phyloP scores from a whole-genome alignment of 64 coral and sea anemone species.

The Pachyseris speciosa region DNA sequence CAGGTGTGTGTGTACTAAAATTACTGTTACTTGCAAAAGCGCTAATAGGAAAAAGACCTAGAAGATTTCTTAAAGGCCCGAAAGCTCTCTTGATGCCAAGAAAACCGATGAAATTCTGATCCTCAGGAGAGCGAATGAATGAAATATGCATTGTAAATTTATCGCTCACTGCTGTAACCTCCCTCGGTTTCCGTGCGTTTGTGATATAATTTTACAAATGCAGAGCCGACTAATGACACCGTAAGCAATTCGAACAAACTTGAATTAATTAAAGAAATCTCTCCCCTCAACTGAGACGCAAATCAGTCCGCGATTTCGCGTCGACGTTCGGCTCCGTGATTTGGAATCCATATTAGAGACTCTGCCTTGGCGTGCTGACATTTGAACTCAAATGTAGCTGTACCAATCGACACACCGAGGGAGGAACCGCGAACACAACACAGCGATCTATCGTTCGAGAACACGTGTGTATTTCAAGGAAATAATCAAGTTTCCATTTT shows the following conservation, averaged over 20 bases:
- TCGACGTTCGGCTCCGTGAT: background rate
- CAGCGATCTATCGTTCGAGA: background rate
- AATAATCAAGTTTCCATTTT: background rate
- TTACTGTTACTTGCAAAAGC: conserved; percentile 55
- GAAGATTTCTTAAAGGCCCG: background rate
- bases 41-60: conserved; percentile 24
- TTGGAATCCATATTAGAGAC: background rate
- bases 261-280: conserved; percentile 57
- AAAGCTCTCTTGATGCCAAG: background rate
- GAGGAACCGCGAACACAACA: background rate
- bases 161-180: background rate
- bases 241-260: conserved; percentile 45
- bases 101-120: background rate
- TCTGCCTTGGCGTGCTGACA: conserved; percentile 3
- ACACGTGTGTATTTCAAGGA: conserved; percentile 47
- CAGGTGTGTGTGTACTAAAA: conserved; percentile 78
- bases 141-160: background rate
- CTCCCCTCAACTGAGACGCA: background rate
- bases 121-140: background rate
- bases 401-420: background rate
- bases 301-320: background rate
- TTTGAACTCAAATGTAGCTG: background rate
- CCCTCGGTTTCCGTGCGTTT: background rate
- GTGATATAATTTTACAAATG: conserved; percentile 1
- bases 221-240: background rate